phyloP scores from a whole-genome alignment of 23 tunicate species.

The Ascidia mentula region DNA sequence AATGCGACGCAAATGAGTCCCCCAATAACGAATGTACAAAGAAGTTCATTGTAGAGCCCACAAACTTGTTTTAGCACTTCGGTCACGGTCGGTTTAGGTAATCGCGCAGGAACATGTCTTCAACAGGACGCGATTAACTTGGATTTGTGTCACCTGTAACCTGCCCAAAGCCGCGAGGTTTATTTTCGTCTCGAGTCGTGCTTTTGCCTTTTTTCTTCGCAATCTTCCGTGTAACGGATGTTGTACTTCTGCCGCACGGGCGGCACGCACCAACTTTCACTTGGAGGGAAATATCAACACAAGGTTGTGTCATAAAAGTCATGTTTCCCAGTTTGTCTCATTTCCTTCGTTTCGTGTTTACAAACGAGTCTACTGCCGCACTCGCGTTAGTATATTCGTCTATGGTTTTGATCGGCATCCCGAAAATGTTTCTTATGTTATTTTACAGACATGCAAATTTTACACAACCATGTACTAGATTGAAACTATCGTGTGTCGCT shows the following conservation, averaged over 20 bases:
- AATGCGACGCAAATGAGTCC: too few species aligned
- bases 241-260: neutral
- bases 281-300: conserved; percentile 1
- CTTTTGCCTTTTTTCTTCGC: neutral
- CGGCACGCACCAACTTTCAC: neutral
- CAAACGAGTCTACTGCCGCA: too few species aligned
- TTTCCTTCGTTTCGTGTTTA: too few species aligned
- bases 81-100: neutral
- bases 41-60: neutral
- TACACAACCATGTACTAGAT: too few species aligned
- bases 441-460: too few species aligned
- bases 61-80: neutral
- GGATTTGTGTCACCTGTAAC: conserved; percentile 10
- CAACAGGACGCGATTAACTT: neutral
- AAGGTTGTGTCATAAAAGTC: too few species aligned
- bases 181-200: neutral
- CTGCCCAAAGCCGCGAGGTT: neutral
- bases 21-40: neutral
- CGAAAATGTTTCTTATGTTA: too few species aligned
- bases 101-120: neutral
- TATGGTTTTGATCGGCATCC: too few species aligned
- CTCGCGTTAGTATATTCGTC: too few species aligned
- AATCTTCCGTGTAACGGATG: neutral
- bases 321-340: too few species aligned
- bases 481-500: too few species aligned